These are phyloP conservation scores for Saturnia japonica DNA, from an alignment of 2,888 invertebrate genomes.

Conservation along the genomic window DNA sequence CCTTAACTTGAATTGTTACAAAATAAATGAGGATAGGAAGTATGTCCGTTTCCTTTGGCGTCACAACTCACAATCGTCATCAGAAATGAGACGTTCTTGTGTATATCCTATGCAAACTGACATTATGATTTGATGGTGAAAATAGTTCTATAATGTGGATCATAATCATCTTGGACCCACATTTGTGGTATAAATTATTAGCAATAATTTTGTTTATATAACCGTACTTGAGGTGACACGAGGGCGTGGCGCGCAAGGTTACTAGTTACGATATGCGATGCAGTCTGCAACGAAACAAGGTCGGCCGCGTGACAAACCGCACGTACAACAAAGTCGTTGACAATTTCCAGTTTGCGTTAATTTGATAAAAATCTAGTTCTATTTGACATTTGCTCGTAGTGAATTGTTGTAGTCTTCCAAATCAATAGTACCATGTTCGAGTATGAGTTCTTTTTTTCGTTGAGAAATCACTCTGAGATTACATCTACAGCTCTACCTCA, in stretches of 20 bases:
- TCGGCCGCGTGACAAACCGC: conserved; percentile 20
- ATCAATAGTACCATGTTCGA: too few species aligned
- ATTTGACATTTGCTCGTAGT: not conserved
- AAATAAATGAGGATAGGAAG: too few species aligned
- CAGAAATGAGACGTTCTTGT: not conserved
- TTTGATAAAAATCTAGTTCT: not conserved
- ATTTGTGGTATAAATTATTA: not conserved
- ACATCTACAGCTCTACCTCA: too few species aligned
- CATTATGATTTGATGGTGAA: not conserved
- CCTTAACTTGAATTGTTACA: not conserved
- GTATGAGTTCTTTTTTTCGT: too few species aligned
- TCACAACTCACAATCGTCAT: not conserved
- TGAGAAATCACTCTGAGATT: too few species aligned
- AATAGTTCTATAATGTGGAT: not conserved
- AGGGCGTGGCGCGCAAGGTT: conserved; percentile 23
- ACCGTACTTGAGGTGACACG: not conserved
- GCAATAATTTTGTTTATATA: conserved; percentile 1
- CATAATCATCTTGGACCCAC: not conserved
- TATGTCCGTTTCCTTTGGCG: too few species aligned
- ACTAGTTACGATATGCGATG: conserved; percentile 5
- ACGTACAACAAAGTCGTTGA: not conserved
- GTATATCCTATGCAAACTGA: not conserved
- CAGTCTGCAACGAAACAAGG: conserved; percentile 23
- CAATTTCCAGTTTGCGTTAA: not conserved
- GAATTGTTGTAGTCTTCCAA: too few species aligned